A percentile compares a stretch with the other conserved stretches of the same genome.
These are phyloP conservation scores for Spinibarbus caldwelli DNA, from an alignment of 2,797 vertebrate genomes.

Conservation along the genomic window DNA sequence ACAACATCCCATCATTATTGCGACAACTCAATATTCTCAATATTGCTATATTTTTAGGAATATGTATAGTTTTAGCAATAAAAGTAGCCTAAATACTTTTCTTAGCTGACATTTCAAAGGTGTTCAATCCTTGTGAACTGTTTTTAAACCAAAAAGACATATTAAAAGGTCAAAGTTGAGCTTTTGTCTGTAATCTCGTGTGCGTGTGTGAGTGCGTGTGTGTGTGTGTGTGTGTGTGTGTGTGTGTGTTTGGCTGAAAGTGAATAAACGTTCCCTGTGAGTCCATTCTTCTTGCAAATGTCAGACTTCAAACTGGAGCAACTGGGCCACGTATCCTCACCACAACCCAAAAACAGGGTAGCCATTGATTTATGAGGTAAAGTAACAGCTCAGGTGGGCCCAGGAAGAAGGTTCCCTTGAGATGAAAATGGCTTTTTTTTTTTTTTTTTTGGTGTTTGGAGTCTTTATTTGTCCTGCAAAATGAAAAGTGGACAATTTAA, in stretches of 20 bases:
- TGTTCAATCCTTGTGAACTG: background rate
- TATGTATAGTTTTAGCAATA: background rate
- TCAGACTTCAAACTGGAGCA: constrained; percentile 55
- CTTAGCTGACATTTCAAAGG: background rate
- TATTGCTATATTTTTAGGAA: background rate
- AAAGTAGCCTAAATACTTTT: background rate
- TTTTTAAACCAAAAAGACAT: background rate
- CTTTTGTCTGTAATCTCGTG: background rate
- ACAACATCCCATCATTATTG: background rate
- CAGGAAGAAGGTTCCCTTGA: background rate
- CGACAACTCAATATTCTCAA: background rate
- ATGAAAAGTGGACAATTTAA: background rate
- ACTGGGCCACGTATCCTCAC: constrained; percentile 54
- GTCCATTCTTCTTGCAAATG: constrained; percentile 63
- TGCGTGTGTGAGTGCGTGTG: background rate
- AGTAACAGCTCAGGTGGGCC: background rate
- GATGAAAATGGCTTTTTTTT: constrained; percentile 6
- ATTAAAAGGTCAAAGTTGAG: background rate
- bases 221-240: constrained; percentile 41
- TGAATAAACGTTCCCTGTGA: constrained; percentile 53
- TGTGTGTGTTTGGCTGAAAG: constrained; percentile 23
- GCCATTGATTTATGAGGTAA: constrained; percentile 43
- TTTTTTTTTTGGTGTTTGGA: background rate
- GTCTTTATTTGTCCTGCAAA: background rate
- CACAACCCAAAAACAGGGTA: constrained; percentile 22